Evolutionary conservation across 2,113 vertebrate genomes (phyloP).

Genomic region (Bettongia penicillata): DNA sequence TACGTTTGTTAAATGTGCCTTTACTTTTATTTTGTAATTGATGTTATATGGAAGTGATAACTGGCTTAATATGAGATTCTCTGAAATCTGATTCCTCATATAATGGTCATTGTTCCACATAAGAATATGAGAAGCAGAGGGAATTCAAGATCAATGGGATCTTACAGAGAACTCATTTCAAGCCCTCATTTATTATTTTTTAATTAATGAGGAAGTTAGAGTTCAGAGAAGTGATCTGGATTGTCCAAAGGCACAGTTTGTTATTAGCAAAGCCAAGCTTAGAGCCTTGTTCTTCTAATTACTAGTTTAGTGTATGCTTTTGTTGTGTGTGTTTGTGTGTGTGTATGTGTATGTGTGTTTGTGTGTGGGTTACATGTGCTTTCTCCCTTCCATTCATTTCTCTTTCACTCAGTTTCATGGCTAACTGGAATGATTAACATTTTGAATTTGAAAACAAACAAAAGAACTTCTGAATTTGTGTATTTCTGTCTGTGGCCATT

Average conservation of each 20-base stretch:
- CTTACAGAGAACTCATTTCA: background rate
- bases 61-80: background rate
- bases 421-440: too few relatives aligned
- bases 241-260: background rate
- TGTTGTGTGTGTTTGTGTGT: too few relatives aligned
- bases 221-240: background rate
- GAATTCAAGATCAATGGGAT: background rate
- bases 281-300: background rate
- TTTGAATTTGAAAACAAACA: too few relatives aligned
- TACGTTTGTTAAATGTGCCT: background rate
- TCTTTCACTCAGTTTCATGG: too few relatives aligned
- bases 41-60: background rate
- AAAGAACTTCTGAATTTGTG: too few relatives aligned
- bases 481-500: too few relatives aligned
- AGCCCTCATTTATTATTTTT: background rate
- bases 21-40: background rate
- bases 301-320: background rate
- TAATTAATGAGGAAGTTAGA: background rate
- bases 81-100: background rate
- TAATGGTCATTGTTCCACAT: background rate
- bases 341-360: background rate
- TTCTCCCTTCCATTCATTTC: too few relatives aligned
- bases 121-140: background rate
- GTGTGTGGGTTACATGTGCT: too few relatives aligned
- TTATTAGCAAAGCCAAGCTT: background rate